These are phyloP conservation scores for Bothrops jararaca DNA, from an alignment of 2,113 vertebrate species.

Conservation along the genomic window DNA sequence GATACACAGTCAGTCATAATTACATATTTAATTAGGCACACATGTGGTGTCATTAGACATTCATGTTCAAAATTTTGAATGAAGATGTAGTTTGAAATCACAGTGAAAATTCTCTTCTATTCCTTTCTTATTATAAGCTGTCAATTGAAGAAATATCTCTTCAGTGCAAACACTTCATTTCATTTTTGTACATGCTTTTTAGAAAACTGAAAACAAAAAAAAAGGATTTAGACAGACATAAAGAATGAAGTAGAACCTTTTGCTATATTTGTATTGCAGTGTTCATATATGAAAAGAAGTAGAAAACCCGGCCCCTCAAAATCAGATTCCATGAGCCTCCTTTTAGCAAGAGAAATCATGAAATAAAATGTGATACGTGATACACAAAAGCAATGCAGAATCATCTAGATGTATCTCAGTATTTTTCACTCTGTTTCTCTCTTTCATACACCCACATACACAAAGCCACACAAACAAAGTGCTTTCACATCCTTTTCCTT, in stretches of 20 bases:
- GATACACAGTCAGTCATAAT: not conserved
- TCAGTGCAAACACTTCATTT: conserved; percentile 9
- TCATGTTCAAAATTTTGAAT: not conserved
- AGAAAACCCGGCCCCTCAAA: not conserved
- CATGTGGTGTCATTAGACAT: not conserved
- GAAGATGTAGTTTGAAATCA: not conserved
- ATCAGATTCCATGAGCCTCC: accelerated
- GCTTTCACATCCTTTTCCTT: not conserved
- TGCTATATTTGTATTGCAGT: not conserved
- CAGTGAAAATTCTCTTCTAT: not conserved
- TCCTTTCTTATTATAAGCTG: conserved; percentile 1
- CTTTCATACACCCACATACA: not conserved
- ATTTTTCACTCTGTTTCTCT: not conserved
- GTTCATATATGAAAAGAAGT: not conserved
- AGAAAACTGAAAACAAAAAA: not conserved
- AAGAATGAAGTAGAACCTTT: conserved; percentile 19
- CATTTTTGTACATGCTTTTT: not conserved
- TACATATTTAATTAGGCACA: not conserved
- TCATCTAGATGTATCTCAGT: not conserved
- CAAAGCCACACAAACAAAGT: not conserved
- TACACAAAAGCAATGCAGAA: not conserved
- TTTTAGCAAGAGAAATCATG: not conserved
- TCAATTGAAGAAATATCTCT: conserved; percentile 20
- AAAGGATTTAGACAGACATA: accelerated
- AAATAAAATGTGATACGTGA: not conserved